phyloP scores from a whole-genome alignment of 2,113 vertebrate genomes.

The Lepisosteus osseus region DNA sequence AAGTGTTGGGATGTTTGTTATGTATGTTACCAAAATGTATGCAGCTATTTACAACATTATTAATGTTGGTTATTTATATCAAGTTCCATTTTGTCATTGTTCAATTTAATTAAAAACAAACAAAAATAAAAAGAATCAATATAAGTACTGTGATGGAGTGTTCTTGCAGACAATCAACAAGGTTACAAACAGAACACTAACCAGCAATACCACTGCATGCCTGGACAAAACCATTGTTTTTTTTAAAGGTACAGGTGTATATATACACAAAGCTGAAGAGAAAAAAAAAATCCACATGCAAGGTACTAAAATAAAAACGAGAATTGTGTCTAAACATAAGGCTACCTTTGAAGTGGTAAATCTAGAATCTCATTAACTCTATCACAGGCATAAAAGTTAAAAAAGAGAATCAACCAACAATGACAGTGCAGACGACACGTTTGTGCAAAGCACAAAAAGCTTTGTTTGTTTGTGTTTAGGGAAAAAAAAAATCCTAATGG shows the following conservation, averaged over 20 bases:
- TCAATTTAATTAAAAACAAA: conserved; percentile 5
- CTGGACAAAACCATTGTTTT: conserved; percentile 15
- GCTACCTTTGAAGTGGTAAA: conserved; percentile 29
- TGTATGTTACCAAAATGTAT: too few species aligned
- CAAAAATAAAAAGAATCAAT: not conserved
- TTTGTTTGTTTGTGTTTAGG: too few species aligned
- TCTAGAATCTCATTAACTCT: conserved; percentile 11
- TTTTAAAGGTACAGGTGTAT: conserved; percentile 38
- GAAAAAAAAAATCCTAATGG: too few species aligned
- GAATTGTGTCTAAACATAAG: conserved; percentile 25
- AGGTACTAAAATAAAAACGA: conserved; percentile 19
- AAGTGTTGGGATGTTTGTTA: too few species aligned
- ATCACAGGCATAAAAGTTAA: conserved; percentile 17
- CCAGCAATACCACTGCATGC: not conserved
- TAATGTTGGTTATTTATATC: too few species aligned
- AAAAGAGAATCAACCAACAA: too few species aligned
- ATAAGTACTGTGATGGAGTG: not conserved
- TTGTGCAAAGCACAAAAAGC: too few species aligned
- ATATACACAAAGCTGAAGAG: conserved; percentile 4
- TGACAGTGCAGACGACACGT: too few species aligned
- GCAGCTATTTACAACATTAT: too few species aligned
- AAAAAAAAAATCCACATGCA: conserved; percentile 21
- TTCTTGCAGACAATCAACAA: not conserved
- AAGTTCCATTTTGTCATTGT: not conserved
- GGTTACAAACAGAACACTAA: conserved; percentile 5